Evolutionary conservation across 2,797 vertebrate genomes (phyloP), one percentile per base, ranked within the genome.

Genomic region (Hyperoplus immaculatus): DNA sequence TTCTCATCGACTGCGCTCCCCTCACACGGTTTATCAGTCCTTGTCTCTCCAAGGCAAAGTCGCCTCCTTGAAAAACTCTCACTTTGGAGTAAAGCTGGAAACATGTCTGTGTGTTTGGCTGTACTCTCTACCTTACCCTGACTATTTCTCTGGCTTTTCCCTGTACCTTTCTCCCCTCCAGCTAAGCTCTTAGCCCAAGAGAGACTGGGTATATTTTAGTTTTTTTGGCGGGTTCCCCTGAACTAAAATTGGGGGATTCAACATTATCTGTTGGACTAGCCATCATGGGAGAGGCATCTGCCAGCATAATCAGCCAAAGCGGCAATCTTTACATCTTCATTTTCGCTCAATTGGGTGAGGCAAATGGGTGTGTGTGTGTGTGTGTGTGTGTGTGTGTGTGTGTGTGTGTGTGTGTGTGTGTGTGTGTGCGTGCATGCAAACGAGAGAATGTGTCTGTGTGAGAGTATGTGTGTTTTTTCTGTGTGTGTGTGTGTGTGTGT

Each of bases 181-280:
- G 1, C 54, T 69, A 45, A 87, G 72, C 80, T 73, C 54, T 73
- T 59, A 71, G 67, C 62, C 74, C 77, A 77, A 69, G 47, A 84
- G 68, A 78, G 64, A 46, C 77, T 70, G 71, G 13, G 18, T 72
- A 41, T 29, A 58, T 36, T 51, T 14, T 29, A 29, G 29, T 29
- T 46, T 55, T 77, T 80, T 72, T 38, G 65, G 67, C 42, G 47
- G 77, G 74, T 86, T 83, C 81, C 88, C 77, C 89, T 81, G 78
- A 51, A 86, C 69, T 81, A 90, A 91, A 92, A 72, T 82, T 78
- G 76, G 72, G 67, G 87, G 74, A 84, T 89, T 73, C 79, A 87
- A 80, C 6, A 53, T 88, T 83, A 88, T 90, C 83, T 88, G 68
- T 53, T 51, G 45, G 64, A 69, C 13, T 74, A 62, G 51, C 69